Evolutionary conservation across 2,888 invertebrate genomes (phyloP), one percentile per base, ranked within the genome.

Genomic region (Drosophila multiciliata): DNA sequence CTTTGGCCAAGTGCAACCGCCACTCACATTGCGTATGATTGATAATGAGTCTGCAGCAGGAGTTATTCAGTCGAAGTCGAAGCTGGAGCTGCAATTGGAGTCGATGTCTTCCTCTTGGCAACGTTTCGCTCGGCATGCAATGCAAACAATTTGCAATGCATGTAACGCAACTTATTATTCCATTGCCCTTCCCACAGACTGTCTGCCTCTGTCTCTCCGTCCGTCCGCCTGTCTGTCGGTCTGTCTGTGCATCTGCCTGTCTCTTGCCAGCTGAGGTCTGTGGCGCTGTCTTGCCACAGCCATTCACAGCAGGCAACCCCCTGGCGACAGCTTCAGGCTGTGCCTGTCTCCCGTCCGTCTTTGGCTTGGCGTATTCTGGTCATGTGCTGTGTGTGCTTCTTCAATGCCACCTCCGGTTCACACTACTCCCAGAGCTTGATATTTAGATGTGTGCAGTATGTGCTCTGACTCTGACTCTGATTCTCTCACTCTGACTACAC

Each of bases 111-210:
- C 66, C 64, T 75, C 65, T 61, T 40, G 48, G 12, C 36, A 53
- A 42, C 33, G 53, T 49, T 54, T 58, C 33, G 32, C 54, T 61
- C 36, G 23, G 40, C 65, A 65, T 67, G 72, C 67, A 82, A 84
- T 74, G 79, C 63, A 17, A 73, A 72, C 82, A 89, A 87, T 89
- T 69, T 73, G 68, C 64, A 73, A 58, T 76, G 74, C 85, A 64
- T 75, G 82, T 82, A 84, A 77, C 86, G 86, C 83, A 87, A 87
- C 88, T 73, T 82, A 76, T 87, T 89, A 84, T 79, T 64, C 64
- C 66, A 72, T 76, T 71, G 59, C 76, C 58, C 54, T 48, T 48
- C 6, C 26, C 26, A 45, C 23, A 23, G 23, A 23, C 23, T 53
- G 20, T 53, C 32, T 61, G 40, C 20, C 45, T 1, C 45, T 36